Conservation (phyloP, 2,888 invertebrate species). For the Malthinus flaveolus region DNA sequence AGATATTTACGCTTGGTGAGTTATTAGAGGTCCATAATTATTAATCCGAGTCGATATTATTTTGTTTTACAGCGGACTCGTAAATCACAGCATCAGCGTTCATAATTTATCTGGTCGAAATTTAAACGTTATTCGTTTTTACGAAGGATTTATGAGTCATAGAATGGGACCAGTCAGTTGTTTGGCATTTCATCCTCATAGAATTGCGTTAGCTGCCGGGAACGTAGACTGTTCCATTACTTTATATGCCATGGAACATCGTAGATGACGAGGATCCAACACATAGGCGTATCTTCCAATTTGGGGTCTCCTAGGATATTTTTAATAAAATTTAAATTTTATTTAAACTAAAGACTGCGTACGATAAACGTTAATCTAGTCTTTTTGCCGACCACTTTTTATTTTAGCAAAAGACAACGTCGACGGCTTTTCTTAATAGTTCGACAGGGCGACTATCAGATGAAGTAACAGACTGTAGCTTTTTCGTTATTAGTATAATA, state of each 20-base stretch:
- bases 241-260: slow-evolving; percentile 73
- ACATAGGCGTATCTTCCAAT: slow-evolving; percentile 50
- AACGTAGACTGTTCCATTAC: slow-evolving; percentile 83
- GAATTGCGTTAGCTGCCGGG: slow-evolving; percentile 83
- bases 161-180: slow-evolving; percentile 87
- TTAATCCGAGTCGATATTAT: neutral
- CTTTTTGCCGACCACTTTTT: too few species aligned
- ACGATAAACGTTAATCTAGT: too few species aligned
- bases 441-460: too few species aligned
- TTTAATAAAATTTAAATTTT: slow-evolving; percentile 7
- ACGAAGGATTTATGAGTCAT: slow-evolving; percentile 90
- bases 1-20: slow-evolving; percentile 82
- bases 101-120: slow-evolving; percentile 73
- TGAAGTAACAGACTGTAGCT: too few species aligned
- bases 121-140: slow-evolving; percentile 81
- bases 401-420: too few species aligned
- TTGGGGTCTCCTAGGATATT: slow-evolving; percentile 45
- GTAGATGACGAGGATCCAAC: slow-evolving; percentile 68
- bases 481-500: too few species aligned
- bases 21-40: too few species aligned
- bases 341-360: neutral
- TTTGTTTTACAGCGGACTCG: slow-evolving; percentile 65
- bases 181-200: slow-evolving; percentile 87
- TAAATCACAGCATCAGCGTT: slow-evolving; percentile 77
- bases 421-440: too few species aligned